phyloP scores from a whole-genome alignment of 2,888 invertebrate genomes.

The Phasia obesa region DNA sequence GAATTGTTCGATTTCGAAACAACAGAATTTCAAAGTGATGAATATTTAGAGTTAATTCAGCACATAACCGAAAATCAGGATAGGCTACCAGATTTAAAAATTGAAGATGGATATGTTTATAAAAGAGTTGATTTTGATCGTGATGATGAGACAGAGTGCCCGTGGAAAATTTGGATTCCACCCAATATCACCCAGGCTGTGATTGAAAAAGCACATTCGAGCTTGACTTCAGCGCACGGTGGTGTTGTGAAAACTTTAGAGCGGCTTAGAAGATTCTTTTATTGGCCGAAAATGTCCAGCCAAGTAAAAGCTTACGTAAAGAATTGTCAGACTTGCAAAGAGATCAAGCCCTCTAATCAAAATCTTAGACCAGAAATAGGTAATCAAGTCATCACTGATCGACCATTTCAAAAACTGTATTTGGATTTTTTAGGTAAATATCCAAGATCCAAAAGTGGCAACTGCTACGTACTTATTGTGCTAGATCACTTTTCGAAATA shows the following conservation, averaged over 20 bases:
- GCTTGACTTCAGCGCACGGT: slow-evolving; percentile 11
- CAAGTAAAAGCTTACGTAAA: neutral
- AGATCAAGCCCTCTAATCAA: neutral
- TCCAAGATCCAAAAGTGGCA: neutral
- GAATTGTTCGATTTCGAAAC: slow-evolving; percentile 34
- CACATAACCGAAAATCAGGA: neutral
- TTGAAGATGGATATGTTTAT: slow-evolving; percentile 16
- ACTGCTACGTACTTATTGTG: neutral
- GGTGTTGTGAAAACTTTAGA: slow-evolving; percentile 32
- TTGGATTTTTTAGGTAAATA: neutral
- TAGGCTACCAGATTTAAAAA: slow-evolving; percentile 52
- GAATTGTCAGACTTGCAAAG: slow-evolving; percentile 9
- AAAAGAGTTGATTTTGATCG: slow-evolving; percentile 6
- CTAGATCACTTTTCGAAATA: neutral
- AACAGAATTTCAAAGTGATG: slow-evolving; percentile 61
- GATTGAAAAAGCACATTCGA: slow-evolving; percentile 36
- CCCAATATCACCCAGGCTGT: neutral
- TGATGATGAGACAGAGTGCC: neutral
- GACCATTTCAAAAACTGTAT: slow-evolving; percentile 11
- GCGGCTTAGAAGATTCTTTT: neutral
- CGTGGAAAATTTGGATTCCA: slow-evolving; percentile 40
- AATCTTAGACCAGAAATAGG: neutral
- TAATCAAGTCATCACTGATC: neutral
- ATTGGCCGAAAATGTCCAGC: neutral
- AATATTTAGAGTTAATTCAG: neutral